Percentiles rank a stretch among this genome's conserved stretches.
phyloP scores from a whole-genome alignment of 1,140 invertebrate species.

The Stegodyphus mimosarum region DNA sequence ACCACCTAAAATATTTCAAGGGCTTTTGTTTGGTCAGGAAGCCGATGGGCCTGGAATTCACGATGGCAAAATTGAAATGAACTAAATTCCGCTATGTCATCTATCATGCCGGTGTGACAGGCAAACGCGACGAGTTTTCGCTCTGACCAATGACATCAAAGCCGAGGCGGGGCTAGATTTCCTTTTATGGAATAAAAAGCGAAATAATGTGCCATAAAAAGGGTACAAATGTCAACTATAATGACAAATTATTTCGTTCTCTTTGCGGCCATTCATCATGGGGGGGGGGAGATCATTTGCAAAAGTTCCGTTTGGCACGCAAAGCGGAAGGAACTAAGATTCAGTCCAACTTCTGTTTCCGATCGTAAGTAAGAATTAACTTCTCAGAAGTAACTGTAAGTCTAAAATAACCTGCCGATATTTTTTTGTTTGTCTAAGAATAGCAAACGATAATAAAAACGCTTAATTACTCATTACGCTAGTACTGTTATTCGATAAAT shows the following conservation, averaged over 20 bases:
- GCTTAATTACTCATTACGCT: too few relatives aligned
- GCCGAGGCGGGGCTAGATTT: conserved; percentile 33
- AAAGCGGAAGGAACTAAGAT: too few relatives aligned
- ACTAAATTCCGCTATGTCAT: conserved; percentile 51
- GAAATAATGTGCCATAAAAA: conserved; percentile 24
- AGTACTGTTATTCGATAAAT: too few relatives aligned
- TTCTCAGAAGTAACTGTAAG: too few relatives aligned
- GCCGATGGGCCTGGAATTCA: conserved; percentile 15
- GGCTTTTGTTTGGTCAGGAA: not conserved
- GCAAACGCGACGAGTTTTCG: not conserved
- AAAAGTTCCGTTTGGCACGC: not conserved
- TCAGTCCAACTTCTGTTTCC: too few relatives aligned
- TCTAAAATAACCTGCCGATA: too few relatives aligned
- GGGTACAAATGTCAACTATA: conserved; percentile 51
- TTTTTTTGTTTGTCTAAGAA: too few relatives aligned
- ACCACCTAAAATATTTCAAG: conserved; percentile 42
- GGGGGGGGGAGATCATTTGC: conserved; percentile 14
- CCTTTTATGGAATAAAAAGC: conserved; percentile 9
- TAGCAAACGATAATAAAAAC: too few relatives aligned
- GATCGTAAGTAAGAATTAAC: too few relatives aligned
- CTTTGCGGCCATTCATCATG: conserved; percentile 33
- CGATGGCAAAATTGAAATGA: conserved; percentile 51
- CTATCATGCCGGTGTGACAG: conserved; percentile 46
- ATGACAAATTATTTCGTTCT: conserved; percentile 44
- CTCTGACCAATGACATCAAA: conserved; percentile 49